phyloP scores from a whole-genome alignment of 2,797 vertebrate species.

The Chromis chromis region DNA sequence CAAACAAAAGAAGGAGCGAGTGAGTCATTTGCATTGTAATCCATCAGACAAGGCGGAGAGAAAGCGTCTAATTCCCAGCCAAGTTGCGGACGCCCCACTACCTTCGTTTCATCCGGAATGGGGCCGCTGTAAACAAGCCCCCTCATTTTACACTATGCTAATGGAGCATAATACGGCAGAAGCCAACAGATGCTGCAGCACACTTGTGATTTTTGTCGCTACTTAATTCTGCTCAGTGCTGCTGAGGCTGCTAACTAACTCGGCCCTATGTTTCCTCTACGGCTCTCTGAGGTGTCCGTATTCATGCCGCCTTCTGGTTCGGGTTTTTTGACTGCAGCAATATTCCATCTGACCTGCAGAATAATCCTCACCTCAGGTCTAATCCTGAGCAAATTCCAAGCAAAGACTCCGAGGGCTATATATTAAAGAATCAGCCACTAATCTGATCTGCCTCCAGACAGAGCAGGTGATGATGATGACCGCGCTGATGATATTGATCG shows the following conservation, averaged over 20 bases:
- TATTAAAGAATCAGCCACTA: constrained; percentile 44
- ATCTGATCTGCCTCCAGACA: constrained; percentile 59
- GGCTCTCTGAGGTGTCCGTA: constrained; percentile 40
- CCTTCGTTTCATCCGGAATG: constrained; percentile 53
- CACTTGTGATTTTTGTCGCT: constrained; percentile 49
- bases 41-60: constrained; percentile 54
- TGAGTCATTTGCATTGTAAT: constrained; percentile 74
- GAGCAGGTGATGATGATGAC: constrained; percentile 47
- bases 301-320: constrained; percentile 34
- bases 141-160: constrained; percentile 67
- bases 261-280: constrained; percentile 35
- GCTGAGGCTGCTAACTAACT: constrained; percentile 48
- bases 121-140: constrained; percentile 47
- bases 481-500: constrained; percentile 49
- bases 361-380: constrained; percentile 69
- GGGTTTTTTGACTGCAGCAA: constrained; percentile 6
- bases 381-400: constrained; percentile 65
- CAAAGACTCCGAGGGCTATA: constrained; percentile 36
- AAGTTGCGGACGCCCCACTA: constrained; percentile 42
- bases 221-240: constrained; percentile 41
- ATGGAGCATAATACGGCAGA: constrained; percentile 73
- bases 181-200: constrained; percentile 71
- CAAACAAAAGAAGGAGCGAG: constrained; percentile 69
- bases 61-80: constrained; percentile 52
- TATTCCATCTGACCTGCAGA: constrained; percentile 54